A percentile compares a stretch with the other conserved stretches of the same genome.
Evolutionary conservation across 2,888 invertebrate genomes (phyloP).

Genomic region (Parnassius glacialis): DNA sequence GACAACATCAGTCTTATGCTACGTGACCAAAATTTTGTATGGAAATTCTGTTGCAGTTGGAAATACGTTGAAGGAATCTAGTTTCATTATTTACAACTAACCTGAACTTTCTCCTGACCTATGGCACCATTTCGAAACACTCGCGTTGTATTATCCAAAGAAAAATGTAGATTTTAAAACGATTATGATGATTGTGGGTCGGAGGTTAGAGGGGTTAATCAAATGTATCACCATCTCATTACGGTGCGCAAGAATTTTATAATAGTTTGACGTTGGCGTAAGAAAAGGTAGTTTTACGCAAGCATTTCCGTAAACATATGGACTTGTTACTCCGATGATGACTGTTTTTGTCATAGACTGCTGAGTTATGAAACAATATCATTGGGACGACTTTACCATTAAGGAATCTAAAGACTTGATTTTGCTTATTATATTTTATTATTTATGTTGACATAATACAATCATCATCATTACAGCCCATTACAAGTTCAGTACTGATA

Average conservation of each 20-base stretch:
- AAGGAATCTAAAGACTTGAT: no score
- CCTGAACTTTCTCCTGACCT: slow-evolving; percentile 73
- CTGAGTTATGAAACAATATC: not conserved
- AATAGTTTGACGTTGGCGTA: slow-evolving; percentile 25
- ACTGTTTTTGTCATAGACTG: not conserved
- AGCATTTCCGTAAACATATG: slow-evolving; percentile 11
- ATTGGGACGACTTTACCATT: not conserved
- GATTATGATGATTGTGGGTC: slow-evolving; percentile 50
- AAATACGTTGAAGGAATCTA: slow-evolving; percentile 33
- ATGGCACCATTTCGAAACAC: slow-evolving; percentile 61
- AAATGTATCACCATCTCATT: slow-evolving; percentile 28
- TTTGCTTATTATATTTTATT: no score
- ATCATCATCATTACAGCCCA: no score
- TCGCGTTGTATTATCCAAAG: slow-evolving; percentile 40
- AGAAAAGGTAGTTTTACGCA: slow-evolving; percentile 22
- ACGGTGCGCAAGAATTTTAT: slow-evolving; percentile 32
- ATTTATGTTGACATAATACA: no score
- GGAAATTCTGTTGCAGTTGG: slow-evolving; percentile 26
- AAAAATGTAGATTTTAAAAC: slow-evolving; percentile 58
- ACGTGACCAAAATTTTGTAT: slow-evolving; percentile 34
- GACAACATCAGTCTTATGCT: slow-evolving; percentile 25
- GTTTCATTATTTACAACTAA: slow-evolving; percentile 36
- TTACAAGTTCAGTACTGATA: no score
- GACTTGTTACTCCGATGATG: slow-evolving; percentile 1
- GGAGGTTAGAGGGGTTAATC: slow-evolving; percentile 48